Conservation (phyloP, 2,888 invertebrate genomes). For the Xylocampa areola region DNA sequence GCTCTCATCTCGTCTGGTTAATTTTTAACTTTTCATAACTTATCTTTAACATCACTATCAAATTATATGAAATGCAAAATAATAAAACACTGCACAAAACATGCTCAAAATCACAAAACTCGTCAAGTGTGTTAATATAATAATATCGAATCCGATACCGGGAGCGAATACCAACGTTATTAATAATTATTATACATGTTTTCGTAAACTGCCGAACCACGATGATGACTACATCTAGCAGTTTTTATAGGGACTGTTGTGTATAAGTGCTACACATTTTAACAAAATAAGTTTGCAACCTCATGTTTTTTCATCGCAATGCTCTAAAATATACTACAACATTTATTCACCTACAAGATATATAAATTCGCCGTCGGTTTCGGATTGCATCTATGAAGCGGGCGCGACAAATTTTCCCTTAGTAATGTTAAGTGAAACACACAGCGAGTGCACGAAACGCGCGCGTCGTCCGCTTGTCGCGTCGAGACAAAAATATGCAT, state of each 20-base stretch:
- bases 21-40: slow-evolving; percentile 26
- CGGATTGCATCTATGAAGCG: slow-evolving; percentile 73
- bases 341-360: neutral
- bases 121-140: slow-evolving; percentile 70
- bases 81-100: slow-evolving; percentile 72
- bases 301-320: no score
- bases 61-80: slow-evolving; percentile 65
- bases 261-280: no score
- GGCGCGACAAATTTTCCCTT: slow-evolving; percentile 86
- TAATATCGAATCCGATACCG: slow-evolving; percentile 70
- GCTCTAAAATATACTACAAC: no score
- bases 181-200: no score
- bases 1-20: slow-evolving; percentile 48
- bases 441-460: slow-evolving; percentile 57
- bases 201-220: no score
- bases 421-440: slow-evolving; percentile 82
- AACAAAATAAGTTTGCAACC: no score
- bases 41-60: slow-evolving; percentile 40
- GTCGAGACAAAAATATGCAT: slow-evolving; percentile 87
- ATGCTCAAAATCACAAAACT: slow-evolving; percentile 74
- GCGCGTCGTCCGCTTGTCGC: slow-evolving; percentile 63
- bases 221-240: no score
- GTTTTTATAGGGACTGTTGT: no score
- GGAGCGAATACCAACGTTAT: slow-evolving; percentile 49
- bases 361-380: slow-evolving; percentile 65